Evolutionary conservation across 1,140 invertebrate species (phyloP).

Genomic region (Palaemon carinicauda): DNA sequence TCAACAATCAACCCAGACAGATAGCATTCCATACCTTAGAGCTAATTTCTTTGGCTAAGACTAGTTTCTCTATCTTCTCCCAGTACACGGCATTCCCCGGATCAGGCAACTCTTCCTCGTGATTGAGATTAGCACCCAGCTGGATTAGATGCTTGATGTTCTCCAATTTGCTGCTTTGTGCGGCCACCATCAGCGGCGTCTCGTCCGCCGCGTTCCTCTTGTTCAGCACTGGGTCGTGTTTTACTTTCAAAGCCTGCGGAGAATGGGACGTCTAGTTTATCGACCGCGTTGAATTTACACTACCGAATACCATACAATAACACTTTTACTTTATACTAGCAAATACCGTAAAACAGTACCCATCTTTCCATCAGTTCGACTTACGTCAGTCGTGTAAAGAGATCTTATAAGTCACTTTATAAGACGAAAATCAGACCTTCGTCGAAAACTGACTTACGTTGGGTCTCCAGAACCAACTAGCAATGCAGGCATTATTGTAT

Average conservation of each 20-base stretch:
- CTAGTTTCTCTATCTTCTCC: slow-evolving; percentile 36
- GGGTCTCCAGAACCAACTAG: too few relatives aligned
- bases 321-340: too few relatives aligned
- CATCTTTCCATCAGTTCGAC: too few relatives aligned
- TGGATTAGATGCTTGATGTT: slow-evolving; percentile 39
- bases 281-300: too few relatives aligned
- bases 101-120: slow-evolving; percentile 15
- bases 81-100: slow-evolving; percentile 14
- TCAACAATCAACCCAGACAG: not conserved
- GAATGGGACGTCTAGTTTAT: too few relatives aligned
- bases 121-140: slow-evolving; percentile 33
- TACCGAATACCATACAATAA: too few relatives aligned
- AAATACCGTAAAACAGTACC: too few relatives aligned
- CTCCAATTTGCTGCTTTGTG: slow-evolving; percentile 41
- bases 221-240: slow-evolving; percentile 18
- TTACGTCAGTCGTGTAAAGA: too few relatives aligned
- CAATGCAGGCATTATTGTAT: too few relatives aligned
- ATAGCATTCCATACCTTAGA: slow-evolving; percentile 7
- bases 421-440: too few relatives aligned
- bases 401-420: too few relatives aligned
- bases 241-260: slow-evolving; percentile 39
- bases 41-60: slow-evolving; percentile 35
- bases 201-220: slow-evolving; percentile 31
- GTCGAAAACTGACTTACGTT: too few relatives aligned
- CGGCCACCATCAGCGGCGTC: slow-evolving; percentile 34